Percentiles rank a stretch among this genome's conserved stretches.
These are phyloP conservation scores for Dynastes hyllus DNA, from an alignment of 2,888 invertebrate genomes.

Conservation along the genomic window DNA sequence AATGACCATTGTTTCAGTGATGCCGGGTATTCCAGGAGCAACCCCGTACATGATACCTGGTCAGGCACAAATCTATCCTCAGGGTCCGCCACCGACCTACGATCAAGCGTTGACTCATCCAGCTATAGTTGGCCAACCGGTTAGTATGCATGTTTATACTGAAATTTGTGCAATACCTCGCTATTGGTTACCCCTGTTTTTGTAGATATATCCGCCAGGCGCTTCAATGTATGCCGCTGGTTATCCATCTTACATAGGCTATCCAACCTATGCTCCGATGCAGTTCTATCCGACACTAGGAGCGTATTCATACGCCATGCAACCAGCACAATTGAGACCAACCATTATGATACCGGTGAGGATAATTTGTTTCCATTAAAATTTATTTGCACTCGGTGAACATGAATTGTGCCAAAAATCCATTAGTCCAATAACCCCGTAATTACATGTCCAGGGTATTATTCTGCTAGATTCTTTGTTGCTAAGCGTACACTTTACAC, in stretches of 20 bases:
- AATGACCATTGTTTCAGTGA: constrained; percentile 60
- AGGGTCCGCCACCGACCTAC: constrained; percentile 80
- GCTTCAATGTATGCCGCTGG: constrained; percentile 82
- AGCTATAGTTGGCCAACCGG: constrained; percentile 72
- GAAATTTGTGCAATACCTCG: neutral
- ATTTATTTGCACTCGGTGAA: neutral
- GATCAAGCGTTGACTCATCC: constrained; percentile 81
- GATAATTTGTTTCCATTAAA: neutral
- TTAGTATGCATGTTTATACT: constrained; percentile 56
- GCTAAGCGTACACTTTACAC: too few species aligned
- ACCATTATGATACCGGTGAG: constrained; percentile 86
- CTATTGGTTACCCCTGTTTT: constrained; percentile 47
- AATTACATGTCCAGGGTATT: too few species aligned
- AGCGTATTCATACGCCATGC: constrained; percentile 78
- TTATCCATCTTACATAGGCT: constrained; percentile 83
- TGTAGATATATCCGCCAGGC: constrained; percentile 82
- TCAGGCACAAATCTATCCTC: constrained; percentile 78
- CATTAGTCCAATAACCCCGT: too few species aligned
- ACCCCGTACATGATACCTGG: constrained; percentile 71
- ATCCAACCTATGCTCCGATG: constrained; percentile 83
- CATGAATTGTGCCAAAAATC: too few species aligned
- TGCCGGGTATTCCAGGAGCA: constrained; percentile 68
- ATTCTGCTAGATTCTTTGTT: too few species aligned
- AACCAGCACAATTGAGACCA: constrained; percentile 79
- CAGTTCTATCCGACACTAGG: constrained; percentile 81